phyloP scores from a whole-genome alignment of 2,113 vertebrate species.

The Tonatia bakeri region DNA sequence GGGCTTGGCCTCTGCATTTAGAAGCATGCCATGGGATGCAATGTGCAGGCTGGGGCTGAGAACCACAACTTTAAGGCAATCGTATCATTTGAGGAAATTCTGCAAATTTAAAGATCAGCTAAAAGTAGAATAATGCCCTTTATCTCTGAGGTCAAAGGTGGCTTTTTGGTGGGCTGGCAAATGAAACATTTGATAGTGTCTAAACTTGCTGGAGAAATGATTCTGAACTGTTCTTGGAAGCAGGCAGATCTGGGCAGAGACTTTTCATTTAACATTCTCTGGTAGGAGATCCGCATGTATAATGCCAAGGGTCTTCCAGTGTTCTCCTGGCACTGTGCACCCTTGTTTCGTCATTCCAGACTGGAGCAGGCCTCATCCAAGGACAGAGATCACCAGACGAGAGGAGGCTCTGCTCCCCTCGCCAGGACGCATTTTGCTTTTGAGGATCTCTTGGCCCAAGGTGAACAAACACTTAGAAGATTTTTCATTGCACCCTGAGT shows the following conservation, averaged over 20 bases:
- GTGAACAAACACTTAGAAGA: background rate
- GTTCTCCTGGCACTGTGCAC: background rate
- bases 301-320: fast-evolving
- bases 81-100: background rate
- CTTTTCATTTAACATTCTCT: background rate
- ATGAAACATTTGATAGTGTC: background rate
- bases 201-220: background rate
- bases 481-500: fast-evolving
- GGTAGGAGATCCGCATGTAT: fast-evolving
- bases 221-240: background rate
- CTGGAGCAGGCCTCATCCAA: background rate
- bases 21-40: background rate
- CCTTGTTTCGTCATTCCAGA: background rate
- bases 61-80: background rate
- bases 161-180: background rate
- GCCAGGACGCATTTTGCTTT: background rate
- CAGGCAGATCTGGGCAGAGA: no score
- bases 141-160: background rate
- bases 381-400: background rate
- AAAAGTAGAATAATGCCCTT: background rate
- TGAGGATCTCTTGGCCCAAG: fast-evolving
- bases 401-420: fast-evolving
- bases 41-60: background rate
- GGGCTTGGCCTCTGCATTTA: background rate
- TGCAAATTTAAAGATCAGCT: background rate